Evolutionary conservation across 2,113 vertebrate species (phyloP).

Genomic region (Phylloscopus trochilus): DNA sequence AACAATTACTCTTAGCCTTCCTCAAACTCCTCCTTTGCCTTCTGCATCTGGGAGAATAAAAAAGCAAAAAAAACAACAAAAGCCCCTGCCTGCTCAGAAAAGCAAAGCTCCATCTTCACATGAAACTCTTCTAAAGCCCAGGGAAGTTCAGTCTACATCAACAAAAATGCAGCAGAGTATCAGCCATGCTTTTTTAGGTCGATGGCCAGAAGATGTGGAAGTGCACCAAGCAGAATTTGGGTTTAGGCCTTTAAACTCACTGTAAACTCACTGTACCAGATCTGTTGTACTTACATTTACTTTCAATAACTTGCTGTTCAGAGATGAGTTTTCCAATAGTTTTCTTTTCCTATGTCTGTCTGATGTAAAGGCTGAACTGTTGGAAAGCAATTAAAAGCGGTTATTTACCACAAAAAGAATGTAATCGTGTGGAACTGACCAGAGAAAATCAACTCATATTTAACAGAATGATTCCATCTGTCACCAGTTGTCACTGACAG

Average conservation of each 20-base stretch:
- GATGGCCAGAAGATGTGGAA: not conserved
- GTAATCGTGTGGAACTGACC: not conserved
- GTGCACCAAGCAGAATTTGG: not conserved
- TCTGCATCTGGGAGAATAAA: not conserved
- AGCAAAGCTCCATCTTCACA: not conserved
- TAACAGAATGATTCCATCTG: not conserved
- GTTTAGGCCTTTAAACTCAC: not conserved
- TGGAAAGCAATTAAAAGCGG: slow-evolving; percentile 14
- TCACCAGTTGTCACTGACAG: not conserved
- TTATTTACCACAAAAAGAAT: not conserved
- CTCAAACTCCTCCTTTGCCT: not conserved
- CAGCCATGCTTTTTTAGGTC: not conserved
- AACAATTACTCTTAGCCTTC: not conserved
- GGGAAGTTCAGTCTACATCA: not conserved
- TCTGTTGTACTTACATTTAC: slow-evolving; percentile 81
- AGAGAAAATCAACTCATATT: not conserved
- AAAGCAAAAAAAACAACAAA: not conserved
- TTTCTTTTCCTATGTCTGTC: slow-evolving; percentile 95
- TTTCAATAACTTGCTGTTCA: slow-evolving; percentile 89
- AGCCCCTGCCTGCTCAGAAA: not conserved
- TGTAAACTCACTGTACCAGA: not conserved
- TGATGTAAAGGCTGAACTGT: slow-evolving; percentile 84
- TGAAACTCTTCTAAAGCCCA: not conserved
- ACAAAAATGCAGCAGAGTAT: not conserved
- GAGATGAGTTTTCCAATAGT: slow-evolving; percentile 82